A percentile compares a stretch with the other conserved stretches of the same genome.
phyloP scores from a whole-genome alignment of 2,113 vertebrate species.

The Acanthisitta chloris region DNA sequence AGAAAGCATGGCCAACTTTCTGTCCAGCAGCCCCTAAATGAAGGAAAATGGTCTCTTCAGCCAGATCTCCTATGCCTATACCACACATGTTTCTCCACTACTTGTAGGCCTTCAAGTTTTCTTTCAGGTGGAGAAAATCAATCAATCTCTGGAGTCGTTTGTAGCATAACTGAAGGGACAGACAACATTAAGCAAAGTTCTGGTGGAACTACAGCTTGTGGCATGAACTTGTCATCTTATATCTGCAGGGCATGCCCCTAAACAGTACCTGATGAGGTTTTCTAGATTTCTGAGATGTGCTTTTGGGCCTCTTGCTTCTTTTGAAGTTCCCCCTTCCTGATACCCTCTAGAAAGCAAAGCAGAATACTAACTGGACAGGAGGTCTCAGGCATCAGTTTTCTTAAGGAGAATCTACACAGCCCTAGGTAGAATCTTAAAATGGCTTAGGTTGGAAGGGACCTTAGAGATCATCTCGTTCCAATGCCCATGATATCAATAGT shows the following conservation, averaged over 20 bases:
- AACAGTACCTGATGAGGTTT: not conserved
- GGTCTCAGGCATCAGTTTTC: not conserved
- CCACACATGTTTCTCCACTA: not conserved
- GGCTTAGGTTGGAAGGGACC: too few species aligned
- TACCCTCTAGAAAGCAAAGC: not conserved
- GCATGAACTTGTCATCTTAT: not conserved
- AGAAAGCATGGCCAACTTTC: not conserved
- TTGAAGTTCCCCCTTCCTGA: not conserved
- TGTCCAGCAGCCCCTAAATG: not conserved
- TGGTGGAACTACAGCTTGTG: not conserved
- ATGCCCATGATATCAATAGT: not conserved
- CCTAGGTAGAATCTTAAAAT: not conserved
- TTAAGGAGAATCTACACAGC: not conserved
- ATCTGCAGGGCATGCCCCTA: not conserved
- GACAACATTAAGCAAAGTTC: not conserved
- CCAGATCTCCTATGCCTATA: not conserved
- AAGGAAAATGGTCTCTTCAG: not conserved
- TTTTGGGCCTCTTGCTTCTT: not conserved
- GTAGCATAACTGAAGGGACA: not conserved
- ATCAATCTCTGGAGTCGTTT: not conserved
- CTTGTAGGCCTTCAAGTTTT: not conserved
- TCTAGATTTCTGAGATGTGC: not conserved
- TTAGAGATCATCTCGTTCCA: not conserved
- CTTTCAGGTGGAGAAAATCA: not conserved
- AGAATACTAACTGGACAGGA: not conserved